These are phyloP conservation scores for Lontra canadensis DNA, from an alignment of 2,113 vertebrate genomes.

Conservation along the genomic window DNA sequence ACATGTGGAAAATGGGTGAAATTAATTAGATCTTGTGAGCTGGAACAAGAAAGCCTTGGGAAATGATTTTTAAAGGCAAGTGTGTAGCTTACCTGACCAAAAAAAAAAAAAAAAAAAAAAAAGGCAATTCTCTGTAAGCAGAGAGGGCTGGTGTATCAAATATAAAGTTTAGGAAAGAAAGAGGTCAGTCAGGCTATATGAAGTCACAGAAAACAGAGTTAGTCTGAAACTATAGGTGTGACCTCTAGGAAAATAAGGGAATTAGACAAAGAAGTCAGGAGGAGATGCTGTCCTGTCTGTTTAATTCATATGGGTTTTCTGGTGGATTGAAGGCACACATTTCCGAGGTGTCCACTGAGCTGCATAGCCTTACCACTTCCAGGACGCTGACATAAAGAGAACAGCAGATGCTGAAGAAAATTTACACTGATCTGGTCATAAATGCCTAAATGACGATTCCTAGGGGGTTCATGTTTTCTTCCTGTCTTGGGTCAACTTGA, in stretches of 20 bases:
- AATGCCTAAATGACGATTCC: slow-evolving; percentile 77
- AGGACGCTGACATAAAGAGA: slow-evolving; percentile 59
- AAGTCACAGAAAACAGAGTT: neutral
- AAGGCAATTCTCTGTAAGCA: neutral
- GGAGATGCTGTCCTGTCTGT: neutral
- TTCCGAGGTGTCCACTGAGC: neutral
- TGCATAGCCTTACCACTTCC: neutral
- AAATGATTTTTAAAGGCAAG: neutral
- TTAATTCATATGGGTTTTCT: neutral
- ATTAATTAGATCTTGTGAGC: neutral
- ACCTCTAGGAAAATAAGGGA: neutral
- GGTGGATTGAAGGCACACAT: neutral
- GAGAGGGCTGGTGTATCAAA: neutral
- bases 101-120: neutral
- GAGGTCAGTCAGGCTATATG: neutral
- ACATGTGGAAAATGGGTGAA: neutral
- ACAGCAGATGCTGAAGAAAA: slow-evolving; percentile 71
- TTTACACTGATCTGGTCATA: slow-evolving; percentile 78
- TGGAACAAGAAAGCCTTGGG: neutral
- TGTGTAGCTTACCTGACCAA: neutral
- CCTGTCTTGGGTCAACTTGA: slow-evolving; percentile 76
- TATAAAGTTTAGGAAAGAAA: neutral
- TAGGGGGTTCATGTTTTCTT: slow-evolving; percentile 76
- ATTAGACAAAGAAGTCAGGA: neutral
- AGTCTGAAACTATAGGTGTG: neutral